Evolutionary conservation across 2,113 vertebrate species (phyloP).

Genomic region (Neoarius graeffei): DNA sequence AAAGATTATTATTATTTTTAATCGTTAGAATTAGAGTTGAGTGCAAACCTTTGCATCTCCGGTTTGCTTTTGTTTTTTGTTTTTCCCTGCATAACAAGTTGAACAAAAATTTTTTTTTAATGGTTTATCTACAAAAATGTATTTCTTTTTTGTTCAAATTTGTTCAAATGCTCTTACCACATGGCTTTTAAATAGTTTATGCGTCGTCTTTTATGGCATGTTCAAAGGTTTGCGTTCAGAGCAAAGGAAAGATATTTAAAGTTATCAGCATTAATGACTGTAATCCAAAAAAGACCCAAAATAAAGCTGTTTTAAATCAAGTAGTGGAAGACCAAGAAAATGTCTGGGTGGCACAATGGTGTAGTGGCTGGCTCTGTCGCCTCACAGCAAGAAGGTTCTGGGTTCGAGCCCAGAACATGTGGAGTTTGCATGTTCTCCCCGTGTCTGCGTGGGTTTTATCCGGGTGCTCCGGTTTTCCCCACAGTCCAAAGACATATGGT

Average conservation of each 20-base stretch:
- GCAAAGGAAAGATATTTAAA: background rate
- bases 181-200: background rate
- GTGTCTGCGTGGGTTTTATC: too few species aligned
- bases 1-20: background rate
- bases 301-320: background rate
- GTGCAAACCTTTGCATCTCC: background rate
- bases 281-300: background rate
- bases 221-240: background rate
- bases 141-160: background rate
- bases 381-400: too few species aligned
- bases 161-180: background rate
- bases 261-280: too few species aligned
- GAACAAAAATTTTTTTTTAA: background rate
- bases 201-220: background rate
- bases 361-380: too few species aligned
- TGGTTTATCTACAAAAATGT: background rate
- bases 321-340: background rate
- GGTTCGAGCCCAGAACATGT: too few species aligned
- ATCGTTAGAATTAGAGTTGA: background rate
- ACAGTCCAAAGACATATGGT: too few species aligned
- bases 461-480: too few species aligned
- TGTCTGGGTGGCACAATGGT: too few species aligned
- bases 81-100: background rate
- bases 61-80: too few species aligned
- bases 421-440: too few species aligned